Evolutionary conservation across 2,113 vertebrate genomes (phyloP).

Genomic region (Burhinus bistriatus): DNA sequence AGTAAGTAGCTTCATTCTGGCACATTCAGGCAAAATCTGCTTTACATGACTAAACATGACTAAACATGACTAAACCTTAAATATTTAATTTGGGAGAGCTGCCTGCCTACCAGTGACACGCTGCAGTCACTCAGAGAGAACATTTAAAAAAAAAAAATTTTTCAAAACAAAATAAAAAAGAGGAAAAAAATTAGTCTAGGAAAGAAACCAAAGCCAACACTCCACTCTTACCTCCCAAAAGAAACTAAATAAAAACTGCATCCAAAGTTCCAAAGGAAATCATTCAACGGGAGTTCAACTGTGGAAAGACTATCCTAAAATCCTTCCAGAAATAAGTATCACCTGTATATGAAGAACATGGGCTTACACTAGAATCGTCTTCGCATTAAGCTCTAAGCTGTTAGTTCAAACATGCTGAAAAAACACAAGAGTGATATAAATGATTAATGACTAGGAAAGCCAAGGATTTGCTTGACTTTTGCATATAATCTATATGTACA

Average conservation of each 20-base stretch:
- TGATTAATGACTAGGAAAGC: not conserved
- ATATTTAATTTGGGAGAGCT: not conserved
- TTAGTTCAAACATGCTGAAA: not conserved
- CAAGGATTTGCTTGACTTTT: not conserved
- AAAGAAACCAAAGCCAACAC: conserved; percentile 13
- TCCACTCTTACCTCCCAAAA: not conserved
- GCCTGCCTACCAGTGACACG: not conserved
- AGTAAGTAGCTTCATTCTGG: not conserved
- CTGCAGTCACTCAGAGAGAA: not conserved
- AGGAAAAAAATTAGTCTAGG: not conserved
- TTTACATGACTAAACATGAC: conserved; percentile 3
- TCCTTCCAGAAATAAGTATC: not conserved
- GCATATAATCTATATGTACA: not conserved
- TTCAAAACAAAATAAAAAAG: not conserved
- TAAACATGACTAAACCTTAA: not conserved
- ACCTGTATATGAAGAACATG: not conserved
- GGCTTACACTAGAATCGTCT: not conserved
- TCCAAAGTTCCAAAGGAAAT: not conserved
- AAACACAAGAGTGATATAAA: not conserved
- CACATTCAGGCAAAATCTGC: not conserved
- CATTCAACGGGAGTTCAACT: not conserved
- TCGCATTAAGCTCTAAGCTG: not conserved
- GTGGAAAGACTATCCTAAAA: not conserved
- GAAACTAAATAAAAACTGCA: not conserved
- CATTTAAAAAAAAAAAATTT: not conserved